Percentiles rank a stretch among this genome's conserved stretches.
Conservation (phyloP, 2,888 invertebrate species). For the Drosophila yooni region DNA sequence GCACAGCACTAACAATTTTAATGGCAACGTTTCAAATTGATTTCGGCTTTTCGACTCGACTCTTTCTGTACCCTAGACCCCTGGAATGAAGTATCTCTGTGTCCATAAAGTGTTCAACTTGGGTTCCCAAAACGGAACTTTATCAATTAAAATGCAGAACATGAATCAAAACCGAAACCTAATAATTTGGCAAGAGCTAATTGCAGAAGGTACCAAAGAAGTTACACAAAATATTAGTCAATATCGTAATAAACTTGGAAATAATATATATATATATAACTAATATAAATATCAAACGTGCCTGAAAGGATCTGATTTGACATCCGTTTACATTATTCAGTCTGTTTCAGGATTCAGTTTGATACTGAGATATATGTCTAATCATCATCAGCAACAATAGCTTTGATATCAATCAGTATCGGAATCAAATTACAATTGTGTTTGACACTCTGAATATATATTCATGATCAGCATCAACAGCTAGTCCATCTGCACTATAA, state of each 20-base stretch:
- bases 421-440: background rate
- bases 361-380: background rate
- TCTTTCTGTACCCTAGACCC: background rate
- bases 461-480: background rate
- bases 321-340: background rate
- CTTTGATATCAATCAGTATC: background rate
- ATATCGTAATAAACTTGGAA: no score
- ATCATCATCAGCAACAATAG: background rate
- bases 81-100: background rate
- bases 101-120: background rate
- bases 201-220: background rate
- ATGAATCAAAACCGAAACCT: background rate
- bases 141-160: background rate
- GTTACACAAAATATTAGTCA: background rate
- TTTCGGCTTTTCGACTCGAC: slow-evolving; percentile 5
- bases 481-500: background rate
- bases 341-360: background rate
- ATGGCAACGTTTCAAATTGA: slow-evolving; percentile 40
- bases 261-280: background rate
- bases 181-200: background rate
- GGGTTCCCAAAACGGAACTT: background rate
- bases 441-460: background rate
- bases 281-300: background rate
- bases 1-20: slow-evolving; percentile 34
- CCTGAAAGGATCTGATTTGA: background rate